These are phyloP conservation scores for Tribolium castaneum DNA, from an alignment of 1,140 invertebrate genomes.

Conservation along the genomic window DNA sequence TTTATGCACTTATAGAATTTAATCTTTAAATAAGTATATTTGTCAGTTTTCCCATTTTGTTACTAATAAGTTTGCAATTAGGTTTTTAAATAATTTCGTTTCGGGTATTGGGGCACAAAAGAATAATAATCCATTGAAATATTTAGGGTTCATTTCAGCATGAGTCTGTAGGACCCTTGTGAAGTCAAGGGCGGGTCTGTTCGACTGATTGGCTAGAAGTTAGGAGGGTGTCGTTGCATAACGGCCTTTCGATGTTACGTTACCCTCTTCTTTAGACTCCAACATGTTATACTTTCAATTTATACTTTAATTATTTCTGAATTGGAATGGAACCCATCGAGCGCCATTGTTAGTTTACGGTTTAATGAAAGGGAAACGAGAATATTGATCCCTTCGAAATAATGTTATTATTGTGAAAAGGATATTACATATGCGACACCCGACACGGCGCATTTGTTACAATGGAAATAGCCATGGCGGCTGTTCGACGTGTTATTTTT, in stretches of 20 bases:
- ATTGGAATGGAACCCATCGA: conserved; percentile 48
- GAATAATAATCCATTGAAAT: not conserved
- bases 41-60: not conserved
- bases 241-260: conserved; percentile 49
- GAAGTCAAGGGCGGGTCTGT: conserved; percentile 54
- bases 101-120: not conserved
- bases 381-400: conserved; percentile 50
- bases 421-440: conserved; percentile 26
- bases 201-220: conserved; percentile 51
- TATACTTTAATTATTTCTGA: conserved; percentile 53
- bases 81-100: not conserved
- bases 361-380: conserved; percentile 35
- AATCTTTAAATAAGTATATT: no score
- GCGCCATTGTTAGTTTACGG: conserved; percentile 49
- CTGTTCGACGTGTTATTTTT: not conserved
- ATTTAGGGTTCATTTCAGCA: conserved; percentile 25
- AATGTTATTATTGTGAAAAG: conserved; percentile 51
- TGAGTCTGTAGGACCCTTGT: conserved; percentile 46
- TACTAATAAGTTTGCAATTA: not conserved
- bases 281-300: conserved; percentile 57
- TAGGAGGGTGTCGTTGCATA: conserved; percentile 53
- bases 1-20: no score
- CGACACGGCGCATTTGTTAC: not conserved
- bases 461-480: not conserved
- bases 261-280: conserved; percentile 52